Evolutionary conservation across 2,113 vertebrate species (phyloP), one percentile per base, ranked within the genome.

Genomic region (Periophthalmodon schlosseri): DNA sequence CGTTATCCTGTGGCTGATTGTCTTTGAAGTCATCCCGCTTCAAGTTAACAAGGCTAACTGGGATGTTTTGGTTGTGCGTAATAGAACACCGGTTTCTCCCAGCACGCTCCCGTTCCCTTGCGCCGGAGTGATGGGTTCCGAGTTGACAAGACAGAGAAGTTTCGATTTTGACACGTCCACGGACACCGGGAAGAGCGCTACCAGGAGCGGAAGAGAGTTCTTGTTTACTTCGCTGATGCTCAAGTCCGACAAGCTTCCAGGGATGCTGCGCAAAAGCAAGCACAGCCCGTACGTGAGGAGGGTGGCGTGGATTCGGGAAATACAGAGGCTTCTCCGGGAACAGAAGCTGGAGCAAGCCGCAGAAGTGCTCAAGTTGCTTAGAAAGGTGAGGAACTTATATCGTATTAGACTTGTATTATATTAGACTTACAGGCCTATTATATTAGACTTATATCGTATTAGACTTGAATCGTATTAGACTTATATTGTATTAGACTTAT

Each of bases 121-220:
- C 63, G 20, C 63, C 63, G 75, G 84, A 79, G 87, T 86, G 81
- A 95, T 96, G 95, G 96, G 95, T 39, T 95, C 95, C 66, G 92
- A 94, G 86, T 90, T 95, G 76, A 95, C 93, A 91, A 94, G 95
- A 64, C 95, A 91, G 87, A 94, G 92, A 86, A 95, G 94, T 91
- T 91, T 94, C 79, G 93, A 95, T 76, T 84, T 93, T 56, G 93
- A 78, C 36, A 68, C 14, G 20, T 68, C 72, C 2, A 72, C 23
- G 20, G 88, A 93, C 68, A 33, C 76, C 72, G 89, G 88, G 78
- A 80, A 75, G 58, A 89, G 82, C 74, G 64, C 70, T 58, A 84
- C 79, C 80, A 87, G 74, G n/a, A 75, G 83, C 76, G 76, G 82
- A 12, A 76, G 84, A 21, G 92, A 86, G 39, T 90, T 91, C 66